Conservation (phyloP, 2,888 invertebrate genomes). For the Fragum sueziense region DNA sequence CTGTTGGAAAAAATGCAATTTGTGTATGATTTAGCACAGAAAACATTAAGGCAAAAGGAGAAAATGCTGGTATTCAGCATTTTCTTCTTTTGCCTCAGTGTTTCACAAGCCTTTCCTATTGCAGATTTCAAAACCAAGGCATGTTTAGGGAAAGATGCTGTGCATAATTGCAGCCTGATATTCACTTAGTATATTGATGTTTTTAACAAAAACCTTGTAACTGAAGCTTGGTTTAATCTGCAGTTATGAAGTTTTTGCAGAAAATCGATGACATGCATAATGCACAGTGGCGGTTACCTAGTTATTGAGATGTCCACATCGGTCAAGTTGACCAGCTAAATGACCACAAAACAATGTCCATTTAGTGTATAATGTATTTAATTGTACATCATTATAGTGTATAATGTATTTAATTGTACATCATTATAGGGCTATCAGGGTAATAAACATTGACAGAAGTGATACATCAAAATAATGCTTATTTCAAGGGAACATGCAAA, state of each 20-base stretch:
- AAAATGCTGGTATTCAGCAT: too few relatives aligned
- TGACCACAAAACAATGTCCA: background rate
- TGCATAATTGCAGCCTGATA: background rate
- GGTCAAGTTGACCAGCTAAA: background rate
- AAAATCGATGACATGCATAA: background rate
- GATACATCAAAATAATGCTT: background rate
- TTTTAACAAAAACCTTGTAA: background rate
- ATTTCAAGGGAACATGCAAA: too few relatives aligned
- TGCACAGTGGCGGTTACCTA: background rate
- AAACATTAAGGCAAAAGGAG: background rate
- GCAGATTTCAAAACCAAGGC: too few relatives aligned
- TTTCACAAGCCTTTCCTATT: too few relatives aligned
- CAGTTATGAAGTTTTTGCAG: background rate
- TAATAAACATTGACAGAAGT: background rate
- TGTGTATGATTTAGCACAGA: background rate
- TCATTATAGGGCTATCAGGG: background rate
- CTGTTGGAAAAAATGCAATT: too few relatives aligned
- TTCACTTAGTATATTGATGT: too few relatives aligned
- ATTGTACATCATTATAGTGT: background rate
- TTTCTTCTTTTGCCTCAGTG: too few relatives aligned
- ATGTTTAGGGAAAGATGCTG: background rate
- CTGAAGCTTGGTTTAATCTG: too few relatives aligned
- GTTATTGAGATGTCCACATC: background rate
- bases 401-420: conserved; percentile 4
- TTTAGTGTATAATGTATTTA: background rate